These are phyloP conservation scores for Pharmacophagus antenor DNA, from an alignment of 2,888 invertebrate genomes.

Conservation along the genomic window DNA sequence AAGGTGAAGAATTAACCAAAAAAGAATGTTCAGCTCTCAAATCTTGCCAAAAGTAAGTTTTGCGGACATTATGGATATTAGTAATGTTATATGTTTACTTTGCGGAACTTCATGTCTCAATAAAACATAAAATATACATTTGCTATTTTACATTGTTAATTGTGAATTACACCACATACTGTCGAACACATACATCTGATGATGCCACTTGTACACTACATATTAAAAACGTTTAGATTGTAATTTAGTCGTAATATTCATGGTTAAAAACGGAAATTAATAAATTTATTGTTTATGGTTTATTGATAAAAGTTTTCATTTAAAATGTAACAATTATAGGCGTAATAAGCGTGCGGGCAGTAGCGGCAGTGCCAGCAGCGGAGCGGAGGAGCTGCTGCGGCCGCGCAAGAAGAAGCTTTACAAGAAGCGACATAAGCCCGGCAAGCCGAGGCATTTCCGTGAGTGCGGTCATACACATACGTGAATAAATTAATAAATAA, in stretches of 20 bases:
- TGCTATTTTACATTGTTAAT: too few species aligned
- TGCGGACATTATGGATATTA: not conserved
- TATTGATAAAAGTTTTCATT: not conserved
- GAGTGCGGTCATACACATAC: constrained; percentile 58
- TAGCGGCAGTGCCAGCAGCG: constrained; percentile 75
- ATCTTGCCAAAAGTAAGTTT: constrained; percentile 73
- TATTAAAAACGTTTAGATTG: too few species aligned
- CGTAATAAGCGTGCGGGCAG: constrained; percentile 73
- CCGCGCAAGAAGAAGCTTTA: constrained; percentile 83
- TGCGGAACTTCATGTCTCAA: too few species aligned
- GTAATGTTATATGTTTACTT: too few species aligned
- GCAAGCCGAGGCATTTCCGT: constrained; percentile 72
- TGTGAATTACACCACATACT: too few species aligned
- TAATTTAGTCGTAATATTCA: too few species aligned
- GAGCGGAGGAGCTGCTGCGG: constrained; percentile 70
- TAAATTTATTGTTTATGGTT: not conserved
- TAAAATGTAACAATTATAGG: constrained; percentile 39
- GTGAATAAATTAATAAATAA: too few species aligned
- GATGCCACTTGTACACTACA: too few species aligned
- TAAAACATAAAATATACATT: too few species aligned
- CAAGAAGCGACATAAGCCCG: constrained; percentile 83
- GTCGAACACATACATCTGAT: too few species aligned
- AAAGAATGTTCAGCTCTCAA: constrained; percentile 71
- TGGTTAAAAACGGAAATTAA: too few species aligned
- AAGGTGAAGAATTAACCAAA: constrained; percentile 73